Conservation (phyloP, 2,888 invertebrate genomes). For the Philaethria dido region DNA sequence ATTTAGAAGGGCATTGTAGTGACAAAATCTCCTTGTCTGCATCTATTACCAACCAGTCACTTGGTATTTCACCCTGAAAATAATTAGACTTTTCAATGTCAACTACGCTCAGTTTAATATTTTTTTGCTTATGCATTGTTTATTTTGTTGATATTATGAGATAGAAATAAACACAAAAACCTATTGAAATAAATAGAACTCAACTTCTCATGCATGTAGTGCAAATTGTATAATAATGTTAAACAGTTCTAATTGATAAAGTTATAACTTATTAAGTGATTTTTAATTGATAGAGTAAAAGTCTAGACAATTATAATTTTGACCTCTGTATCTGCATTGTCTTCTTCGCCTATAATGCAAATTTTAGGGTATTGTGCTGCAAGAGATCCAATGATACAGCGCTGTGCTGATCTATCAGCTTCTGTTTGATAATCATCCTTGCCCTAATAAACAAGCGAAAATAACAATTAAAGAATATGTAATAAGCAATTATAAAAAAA, state of each 20-base stretch:
- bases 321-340: slow-evolving; percentile 62
- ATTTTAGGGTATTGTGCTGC: slow-evolving; percentile 92
- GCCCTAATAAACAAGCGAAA: slow-evolving; percentile 78
- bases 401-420: slow-evolving; percentile 97
- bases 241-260: too few species aligned
- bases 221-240: too few species aligned
- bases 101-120: neutral
- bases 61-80: slow-evolving; percentile 78
- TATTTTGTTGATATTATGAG: neutral
- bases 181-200: neutral
- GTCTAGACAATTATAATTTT: neutral
- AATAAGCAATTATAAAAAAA: slow-evolving; percentile 8
- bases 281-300: too few species aligned
- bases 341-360: slow-evolving; percentile 96
- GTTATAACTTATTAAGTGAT: too few species aligned
- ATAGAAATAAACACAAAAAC: neutral
- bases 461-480: slow-evolving; percentile 1
- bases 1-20: slow-evolving; percentile 87
- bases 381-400: slow-evolving; percentile 95
- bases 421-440: slow-evolving; percentile 98
- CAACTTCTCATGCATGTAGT: too few species aligned
- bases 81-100: slow-evolving; percentile 27
- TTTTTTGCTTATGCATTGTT: neutral
- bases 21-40: slow-evolving; percentile 86
- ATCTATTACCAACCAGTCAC: slow-evolving; percentile 91